Evolutionary conservation across 2,113 vertebrate genomes (phyloP).

Genomic region (Petroica traversi): DNA sequence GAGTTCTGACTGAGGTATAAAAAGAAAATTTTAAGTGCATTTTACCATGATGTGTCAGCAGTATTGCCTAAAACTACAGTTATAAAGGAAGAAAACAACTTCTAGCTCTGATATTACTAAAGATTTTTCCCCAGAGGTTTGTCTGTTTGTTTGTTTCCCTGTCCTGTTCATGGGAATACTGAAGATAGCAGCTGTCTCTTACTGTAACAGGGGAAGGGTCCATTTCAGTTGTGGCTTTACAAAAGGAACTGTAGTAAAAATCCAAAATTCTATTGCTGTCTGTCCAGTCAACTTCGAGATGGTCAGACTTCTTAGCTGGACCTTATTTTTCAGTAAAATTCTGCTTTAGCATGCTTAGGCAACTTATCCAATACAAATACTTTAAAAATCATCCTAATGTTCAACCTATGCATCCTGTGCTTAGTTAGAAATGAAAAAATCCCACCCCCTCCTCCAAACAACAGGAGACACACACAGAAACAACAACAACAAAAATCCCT

Average conservation of each 20-base stretch:
- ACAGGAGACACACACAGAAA: no score
- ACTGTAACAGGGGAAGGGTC: not conserved
- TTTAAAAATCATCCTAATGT: not conserved
- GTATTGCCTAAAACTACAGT: not conserved
- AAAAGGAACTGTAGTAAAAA: not conserved
- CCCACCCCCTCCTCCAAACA: accelerated
- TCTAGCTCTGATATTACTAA: not conserved
- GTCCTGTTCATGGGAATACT: not conserved
- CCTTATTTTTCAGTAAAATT: not conserved
- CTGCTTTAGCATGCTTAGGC: not conserved
- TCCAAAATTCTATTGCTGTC: not conserved
- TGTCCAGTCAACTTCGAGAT: not conserved
- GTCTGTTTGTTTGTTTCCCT: not conserved
- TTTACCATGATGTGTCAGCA: not conserved
- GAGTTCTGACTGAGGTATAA: not conserved
- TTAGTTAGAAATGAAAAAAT: not conserved
- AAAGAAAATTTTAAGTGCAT: not conserved
- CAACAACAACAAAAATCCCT: no score
- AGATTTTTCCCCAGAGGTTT: not conserved
- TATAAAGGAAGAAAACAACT: not conserved
- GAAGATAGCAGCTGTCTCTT: not conserved
- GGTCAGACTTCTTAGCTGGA: not conserved
- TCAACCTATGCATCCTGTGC: not conserved
- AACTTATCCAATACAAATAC: not conserved
- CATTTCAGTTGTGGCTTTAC: not conserved